Base-by-base conservation (phyloP, 2,113 vertebrate genomes). In the Atlantisia rogersi region DNA sequence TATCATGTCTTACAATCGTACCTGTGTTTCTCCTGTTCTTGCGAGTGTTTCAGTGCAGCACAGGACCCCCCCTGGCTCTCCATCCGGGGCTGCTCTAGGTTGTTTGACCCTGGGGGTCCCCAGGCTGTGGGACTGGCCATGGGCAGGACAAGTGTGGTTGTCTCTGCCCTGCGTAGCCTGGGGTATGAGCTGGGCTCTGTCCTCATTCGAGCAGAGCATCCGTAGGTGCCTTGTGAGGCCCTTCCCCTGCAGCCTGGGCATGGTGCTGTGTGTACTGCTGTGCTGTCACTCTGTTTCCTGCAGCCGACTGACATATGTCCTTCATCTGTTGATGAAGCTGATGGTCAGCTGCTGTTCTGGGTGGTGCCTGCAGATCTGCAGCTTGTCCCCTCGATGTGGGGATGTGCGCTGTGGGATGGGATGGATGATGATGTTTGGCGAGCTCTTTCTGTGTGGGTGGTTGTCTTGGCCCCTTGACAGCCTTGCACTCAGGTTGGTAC, bases 181-280 rank as follows among this genome's bases (percentile, higher is more conserved):
- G 1, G 6, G 39, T 22, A 39, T 35, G 6, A 56, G 20, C 24
- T 4, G 1, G 39, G 77, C 46, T 65, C 50, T n/a, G 58, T 39
- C 56, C 46, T 48, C 53, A 2, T 48, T 55, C 1, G 4, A 32
- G 29, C 21, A 9, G 10, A 58, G 40, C 26, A 10, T 35, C 65
- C 2, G 0, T 3, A 19, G 31, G 52, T 7, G 5, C 62, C 22
- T 62, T 37, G 39, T 17, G 55, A 35, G 40, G 52, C 25, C 64
- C 12, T 42, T 60, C 25, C 39, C 25, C 18, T 6, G 75, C 15
- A 15, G 63, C 16, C 31, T 6, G 26, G 81, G 24, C 22, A 11
- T 0, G 3, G 15, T 0, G 17, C 37, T 17, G 48, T 13, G 3
- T 1, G 6, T 20, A 15, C 50, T 1, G 0, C 2, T 3, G 42